Percentiles rank a stretch among this genome's conserved stretches.
phyloP scores from a whole-genome alignment of 2,797 vertebrate species.

The Tympanoctomys barrerae region DNA sequence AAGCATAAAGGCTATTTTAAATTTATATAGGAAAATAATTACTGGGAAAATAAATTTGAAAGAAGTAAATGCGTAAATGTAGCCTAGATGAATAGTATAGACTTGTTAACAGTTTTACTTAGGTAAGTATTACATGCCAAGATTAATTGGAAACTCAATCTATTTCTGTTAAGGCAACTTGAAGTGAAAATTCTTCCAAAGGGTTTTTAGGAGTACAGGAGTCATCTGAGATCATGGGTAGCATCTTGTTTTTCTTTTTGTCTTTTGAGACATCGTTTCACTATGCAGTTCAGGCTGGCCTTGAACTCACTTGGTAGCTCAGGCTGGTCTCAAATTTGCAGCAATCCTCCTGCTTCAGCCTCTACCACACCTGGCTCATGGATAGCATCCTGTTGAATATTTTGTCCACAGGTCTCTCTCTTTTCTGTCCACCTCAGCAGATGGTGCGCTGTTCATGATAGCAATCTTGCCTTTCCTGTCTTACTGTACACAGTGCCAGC shows the following conservation, averaged over 20 bases:
- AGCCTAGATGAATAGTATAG: background rate
- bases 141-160: constrained; percentile 1
- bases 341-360: too few relatives aligned
- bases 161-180: background rate
- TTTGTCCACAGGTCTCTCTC: background rate
- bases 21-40: background rate
- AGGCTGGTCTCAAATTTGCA: too few relatives aligned
- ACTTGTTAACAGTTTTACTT: constrained; percentile 1
- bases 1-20: constrained; percentile 18
- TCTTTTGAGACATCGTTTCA: too few relatives aligned
- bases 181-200: background rate
- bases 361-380: background rate
- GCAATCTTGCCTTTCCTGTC: background rate
- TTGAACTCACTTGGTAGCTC: too few relatives aligned
- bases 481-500: background rate
- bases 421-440: background rate
- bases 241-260: background rate
- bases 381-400: background rate
- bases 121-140: background rate
- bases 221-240: background rate
- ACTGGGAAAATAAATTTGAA: constrained; percentile 13
- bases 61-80: background rate
- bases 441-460: background rate
- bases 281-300: too few relatives aligned
- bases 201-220: background rate